phyloP scores from a whole-genome alignment of 37 sponge, comb jelly and placozoan species.

The Theonella swinhoei region DNA sequence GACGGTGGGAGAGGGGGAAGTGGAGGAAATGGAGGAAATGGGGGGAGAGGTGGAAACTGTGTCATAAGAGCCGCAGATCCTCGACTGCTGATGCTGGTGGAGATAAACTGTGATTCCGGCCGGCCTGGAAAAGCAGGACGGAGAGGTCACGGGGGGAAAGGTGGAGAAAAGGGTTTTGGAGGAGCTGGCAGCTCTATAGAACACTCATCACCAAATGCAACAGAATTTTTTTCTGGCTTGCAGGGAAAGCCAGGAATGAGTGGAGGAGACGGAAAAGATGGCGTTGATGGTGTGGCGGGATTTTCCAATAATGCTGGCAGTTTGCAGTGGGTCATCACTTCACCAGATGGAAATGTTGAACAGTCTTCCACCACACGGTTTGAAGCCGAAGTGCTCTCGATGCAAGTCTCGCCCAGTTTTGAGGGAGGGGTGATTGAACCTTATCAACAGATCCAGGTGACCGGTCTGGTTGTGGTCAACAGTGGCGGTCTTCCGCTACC shows the following conservation, averaged over 20 bases:
- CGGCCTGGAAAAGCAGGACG: constrained; percentile 43
- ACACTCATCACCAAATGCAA: no score
- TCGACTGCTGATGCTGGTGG: constrained; percentile 70
- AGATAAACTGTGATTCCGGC: constrained; percentile 65
- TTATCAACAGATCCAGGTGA: constrained; percentile 49
- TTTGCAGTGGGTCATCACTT: constrained; percentile 48
- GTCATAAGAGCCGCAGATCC: constrained; percentile 49
- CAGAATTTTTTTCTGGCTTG: no score
- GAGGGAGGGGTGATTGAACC: constrained; percentile 63
- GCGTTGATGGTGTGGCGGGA: constrained; percentile 45
- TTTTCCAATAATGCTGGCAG: constrained; percentile 31
- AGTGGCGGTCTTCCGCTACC: constrained; percentile 73
- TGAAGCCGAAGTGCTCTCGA: constrained; percentile 40
- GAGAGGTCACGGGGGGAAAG: constrained; percentile 61
- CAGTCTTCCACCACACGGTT: constrained; percentile 35
- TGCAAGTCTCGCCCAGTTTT: background rate
- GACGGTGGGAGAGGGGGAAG: constrained; percentile 77
- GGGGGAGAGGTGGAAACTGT: constrained; percentile 71
- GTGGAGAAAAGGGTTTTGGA: constrained; percentile 65
- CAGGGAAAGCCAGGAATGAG: constrained; percentile 43
- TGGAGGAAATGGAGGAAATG: constrained; percentile 80
- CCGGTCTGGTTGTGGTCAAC: constrained; percentile 36
- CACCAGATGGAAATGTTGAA: constrained; percentile 1
- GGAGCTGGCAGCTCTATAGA: constrained; percentile 49
- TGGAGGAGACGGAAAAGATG: constrained; percentile 20